Conservation (phyloP, 2,113 vertebrate genomes). For the Tor tambroides region DNA sequence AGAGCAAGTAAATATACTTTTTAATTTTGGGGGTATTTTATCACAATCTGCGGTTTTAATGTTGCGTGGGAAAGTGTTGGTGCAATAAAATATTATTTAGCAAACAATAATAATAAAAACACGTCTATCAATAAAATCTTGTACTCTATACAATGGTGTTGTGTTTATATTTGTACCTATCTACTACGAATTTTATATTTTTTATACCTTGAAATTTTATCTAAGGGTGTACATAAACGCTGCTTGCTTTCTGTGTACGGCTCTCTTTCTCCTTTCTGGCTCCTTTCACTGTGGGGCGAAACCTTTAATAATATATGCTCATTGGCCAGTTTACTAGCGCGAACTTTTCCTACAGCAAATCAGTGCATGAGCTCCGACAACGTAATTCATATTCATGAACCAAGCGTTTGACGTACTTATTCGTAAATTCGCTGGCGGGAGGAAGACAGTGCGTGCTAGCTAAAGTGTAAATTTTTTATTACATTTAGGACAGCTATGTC, state of each 20-base stretch:
- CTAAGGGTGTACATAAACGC: background rate
- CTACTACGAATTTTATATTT: background rate
- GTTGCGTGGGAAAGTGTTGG: too few relatives aligned
- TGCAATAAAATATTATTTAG: too few relatives aligned
- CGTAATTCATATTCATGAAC: slow-evolving; percentile 26
- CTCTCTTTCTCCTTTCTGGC: too few relatives aligned
- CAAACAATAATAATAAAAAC: too few relatives aligned
- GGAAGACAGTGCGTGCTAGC: background rate
- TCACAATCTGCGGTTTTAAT: too few relatives aligned
- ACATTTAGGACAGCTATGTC: slow-evolving; percentile 62
- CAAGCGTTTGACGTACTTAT: background rate
- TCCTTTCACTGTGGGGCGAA: background rate
- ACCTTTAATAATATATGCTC: background rate
- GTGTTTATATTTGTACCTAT: background rate
- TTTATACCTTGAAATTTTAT: background rate
- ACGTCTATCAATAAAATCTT: background rate
- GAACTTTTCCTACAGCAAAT: background rate
- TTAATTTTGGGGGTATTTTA: too few relatives aligned
- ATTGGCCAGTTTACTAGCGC: background rate
- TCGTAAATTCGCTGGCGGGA: background rate
- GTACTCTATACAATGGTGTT: background rate
- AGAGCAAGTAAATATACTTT: too few relatives aligned
- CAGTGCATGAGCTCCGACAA: background rate
- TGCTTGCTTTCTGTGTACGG: background rate
- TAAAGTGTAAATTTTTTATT: background rate